Conservation (phyloP, 2,113 vertebrate genomes). For the Pomatorhinus ruficollis region DNA sequence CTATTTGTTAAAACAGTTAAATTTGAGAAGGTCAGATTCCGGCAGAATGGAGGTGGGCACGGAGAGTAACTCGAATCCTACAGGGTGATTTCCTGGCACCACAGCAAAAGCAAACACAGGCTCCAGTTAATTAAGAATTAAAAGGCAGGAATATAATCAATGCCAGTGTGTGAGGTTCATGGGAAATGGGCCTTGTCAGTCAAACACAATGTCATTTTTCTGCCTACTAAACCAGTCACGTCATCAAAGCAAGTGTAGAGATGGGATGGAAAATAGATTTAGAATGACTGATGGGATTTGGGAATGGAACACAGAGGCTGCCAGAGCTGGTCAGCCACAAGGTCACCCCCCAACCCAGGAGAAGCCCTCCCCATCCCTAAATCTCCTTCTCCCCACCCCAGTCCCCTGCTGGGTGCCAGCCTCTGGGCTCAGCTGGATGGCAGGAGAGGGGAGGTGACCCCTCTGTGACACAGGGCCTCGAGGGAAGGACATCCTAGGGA, state of each 20-base stretch:
- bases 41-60: neutral
- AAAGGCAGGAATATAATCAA: neutral
- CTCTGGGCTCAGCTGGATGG: neutral
- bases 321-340: neutral
- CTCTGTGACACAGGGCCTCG: neutral
- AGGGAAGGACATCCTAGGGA: neutral
- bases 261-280: neutral
- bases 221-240: neutral
- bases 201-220: neutral
- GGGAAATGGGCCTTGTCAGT: constrained; percentile 13
- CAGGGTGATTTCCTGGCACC: neutral
- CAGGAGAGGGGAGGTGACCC: neutral
- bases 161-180: neutral
- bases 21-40: neutral
- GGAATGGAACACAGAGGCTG: neutral
- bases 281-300: neutral
- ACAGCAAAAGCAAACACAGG: neutral
- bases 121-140: constrained; percentile 17
- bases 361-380: neutral
- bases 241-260: neutral
- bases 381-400: neutral
- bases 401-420: neutral
- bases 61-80: neutral
- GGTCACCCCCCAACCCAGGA: neutral
- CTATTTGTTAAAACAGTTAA: neutral